Conservation (phyloP, 2,888 invertebrate genomes). For the Leuctra nigra region DNA sequence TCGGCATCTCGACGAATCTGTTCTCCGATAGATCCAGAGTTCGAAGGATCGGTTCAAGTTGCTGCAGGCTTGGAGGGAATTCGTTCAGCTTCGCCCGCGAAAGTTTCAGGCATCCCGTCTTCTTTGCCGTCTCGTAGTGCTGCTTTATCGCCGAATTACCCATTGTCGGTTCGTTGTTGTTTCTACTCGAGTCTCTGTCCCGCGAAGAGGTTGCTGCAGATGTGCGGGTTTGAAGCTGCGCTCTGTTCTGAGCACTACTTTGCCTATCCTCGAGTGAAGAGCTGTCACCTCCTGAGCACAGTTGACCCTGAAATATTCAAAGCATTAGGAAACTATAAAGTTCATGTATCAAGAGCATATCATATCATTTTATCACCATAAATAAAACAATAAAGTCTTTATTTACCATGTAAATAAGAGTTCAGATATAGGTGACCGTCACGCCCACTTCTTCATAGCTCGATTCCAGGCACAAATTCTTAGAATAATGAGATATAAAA, state of each 20-base stretch:
- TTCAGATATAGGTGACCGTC: too few relatives aligned
- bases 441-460: conserved; percentile 15
- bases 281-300: neutral
- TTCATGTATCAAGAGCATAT: too few relatives aligned
- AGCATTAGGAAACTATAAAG: neutral
- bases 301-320: neutral
- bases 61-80: conserved; percentile 59
- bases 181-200: too few relatives aligned
- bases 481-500: too few relatives aligned
- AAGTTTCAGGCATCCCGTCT: conserved; percentile 90
- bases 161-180: conserved; percentile 56
- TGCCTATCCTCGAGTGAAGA: too few relatives aligned
- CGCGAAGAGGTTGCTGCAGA: too few relatives aligned
- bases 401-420: conserved; percentile 13
- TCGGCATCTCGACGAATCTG: conserved; percentile 57
- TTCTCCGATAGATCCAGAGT: conserved; percentile 92
- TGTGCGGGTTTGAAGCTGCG: too few relatives aligned
- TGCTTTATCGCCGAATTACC: conserved; percentile 86
- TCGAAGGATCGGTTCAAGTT: conserved; percentile 62
- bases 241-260: too few relatives aligned
- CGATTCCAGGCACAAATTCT: too few relatives aligned
- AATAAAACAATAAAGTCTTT: too few relatives aligned
- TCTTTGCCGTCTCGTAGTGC: conserved; percentile 90
- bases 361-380: too few relatives aligned
- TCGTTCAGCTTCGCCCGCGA: conserved; percentile 75